Evolutionary conservation across 2,797 vertebrate genomes (phyloP), one percentile per base, ranked within the genome.

Genomic region (Paratrypauchen microcephalus): DNA sequence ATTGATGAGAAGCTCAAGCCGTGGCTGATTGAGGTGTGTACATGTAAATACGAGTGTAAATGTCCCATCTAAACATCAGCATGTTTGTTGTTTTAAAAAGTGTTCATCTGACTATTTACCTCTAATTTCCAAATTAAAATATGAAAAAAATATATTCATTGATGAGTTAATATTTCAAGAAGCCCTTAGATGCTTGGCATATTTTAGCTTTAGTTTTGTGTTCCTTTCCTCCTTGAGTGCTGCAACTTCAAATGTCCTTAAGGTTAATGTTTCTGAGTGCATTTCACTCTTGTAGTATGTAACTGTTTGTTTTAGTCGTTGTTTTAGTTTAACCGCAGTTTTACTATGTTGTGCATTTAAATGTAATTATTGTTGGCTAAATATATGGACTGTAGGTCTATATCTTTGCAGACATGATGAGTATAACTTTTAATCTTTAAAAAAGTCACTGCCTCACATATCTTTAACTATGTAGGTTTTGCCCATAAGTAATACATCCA

Each of bases 1-100:
- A 97, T 99, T 16, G 97, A 99, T 59, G 97, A 98, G 92, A 96
- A 90, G 83, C 92, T 99, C 71, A 99, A 99, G 84, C 97, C 97
- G 0, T 99, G 98, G 98, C 94, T 99, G 47, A 99, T 99, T 4
- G 98, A 99, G 96, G 97, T 98, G 84, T 93, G 87, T 56, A 0
- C 18, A 69, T 64, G 26, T 24, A 21, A 32, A 24, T n/a, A 36
- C 32, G 30, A 57, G 18, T 16, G 7, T 18, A 12, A 12, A 4
- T 28, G 13, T 0, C 19, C 11, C 2, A 12, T 32, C 18, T 0
- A 41, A 23, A 65, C n/a, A 5, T 4, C 19, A 21, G 6, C 15
- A 12, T 56, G 28, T 59, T 58, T 58, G 18, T 59, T 30, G 28
- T 8, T 59, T 45, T 59, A 59, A 60, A 13, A n/a, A 39, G 39